Evolutionary conservation across 2,888 invertebrate species (phyloP).

Genomic region (Frankliniella fusca): DNA sequence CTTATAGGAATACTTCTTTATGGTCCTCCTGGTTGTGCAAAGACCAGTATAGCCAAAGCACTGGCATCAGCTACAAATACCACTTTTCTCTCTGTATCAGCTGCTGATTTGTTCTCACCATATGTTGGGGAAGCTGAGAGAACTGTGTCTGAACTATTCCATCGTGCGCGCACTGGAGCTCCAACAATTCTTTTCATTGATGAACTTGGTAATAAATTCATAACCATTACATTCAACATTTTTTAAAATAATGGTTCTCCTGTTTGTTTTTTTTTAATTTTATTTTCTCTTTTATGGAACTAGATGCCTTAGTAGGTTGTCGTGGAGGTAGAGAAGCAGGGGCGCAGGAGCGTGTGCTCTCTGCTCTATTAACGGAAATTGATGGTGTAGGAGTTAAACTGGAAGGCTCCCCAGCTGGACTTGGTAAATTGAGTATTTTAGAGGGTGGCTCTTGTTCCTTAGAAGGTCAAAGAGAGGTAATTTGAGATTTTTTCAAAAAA

Average conservation of each 20-base stretch:
- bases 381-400: conserved; percentile 55
- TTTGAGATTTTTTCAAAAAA: background rate
- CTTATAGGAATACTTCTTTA: conserved; percentile 55
- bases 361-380: conserved; percentile 61
- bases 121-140: conserved; percentile 63
- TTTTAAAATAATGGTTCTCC: conserved; percentile 9
- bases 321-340: conserved; percentile 47
- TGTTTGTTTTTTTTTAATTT: conserved; percentile 25
- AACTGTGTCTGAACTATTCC: conserved; percentile 56
- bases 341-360: conserved; percentile 57
- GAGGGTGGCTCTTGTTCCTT: background rate
- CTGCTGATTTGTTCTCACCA: conserved; percentile 61
- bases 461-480: conserved; percentile 28
- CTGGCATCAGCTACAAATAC: conserved; percentile 53
- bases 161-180: conserved; percentile 56
- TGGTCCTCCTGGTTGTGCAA: conserved; percentile 65
- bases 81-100: conserved; percentile 56
- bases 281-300: background rate
- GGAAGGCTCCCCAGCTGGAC: conserved; percentile 28
- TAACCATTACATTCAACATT: background rate
- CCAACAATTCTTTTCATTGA: conserved; percentile 61
- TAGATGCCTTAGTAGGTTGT: conserved; percentile 52
- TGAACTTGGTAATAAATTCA: conserved; percentile 52
- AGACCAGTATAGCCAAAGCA: conserved; percentile 58
- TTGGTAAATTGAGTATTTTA: background rate